phyloP scores from a whole-genome alignment of 2,113 vertebrate genomes.

The Pyrgilauda ruficollis region DNA sequence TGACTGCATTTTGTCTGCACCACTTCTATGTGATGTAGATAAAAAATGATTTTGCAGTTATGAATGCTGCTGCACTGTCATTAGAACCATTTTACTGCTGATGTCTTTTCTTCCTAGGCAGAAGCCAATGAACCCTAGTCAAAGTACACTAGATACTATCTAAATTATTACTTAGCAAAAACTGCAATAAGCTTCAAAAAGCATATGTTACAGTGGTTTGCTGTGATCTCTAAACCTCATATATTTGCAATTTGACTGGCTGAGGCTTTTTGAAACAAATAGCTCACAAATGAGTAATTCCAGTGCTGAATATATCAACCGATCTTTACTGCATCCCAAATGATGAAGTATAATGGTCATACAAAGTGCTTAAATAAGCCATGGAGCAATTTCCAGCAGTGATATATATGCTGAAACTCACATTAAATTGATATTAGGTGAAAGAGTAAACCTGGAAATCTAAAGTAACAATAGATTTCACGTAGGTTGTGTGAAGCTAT shows the following conservation, averaged over 20 bases:
- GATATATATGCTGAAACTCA: constrained; percentile 8
- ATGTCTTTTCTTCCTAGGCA: neutral
- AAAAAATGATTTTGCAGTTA: neutral
- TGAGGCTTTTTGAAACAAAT: constrained; percentile 40
- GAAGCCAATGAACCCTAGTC: neutral
- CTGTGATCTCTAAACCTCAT: constrained; percentile 14
- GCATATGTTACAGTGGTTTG: neutral
- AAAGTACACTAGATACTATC: neutral
- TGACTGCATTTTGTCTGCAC: neutral
- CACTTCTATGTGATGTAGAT: neutral
- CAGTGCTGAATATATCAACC: neutral
- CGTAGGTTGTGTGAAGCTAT: neutral
- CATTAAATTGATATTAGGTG: constrained; percentile 10
- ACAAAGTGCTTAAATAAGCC: constrained; percentile 1
- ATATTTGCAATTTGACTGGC: neutral
- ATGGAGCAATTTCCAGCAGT: neutral
- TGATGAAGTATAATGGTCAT: constrained; percentile 13
- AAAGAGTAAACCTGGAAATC: constrained; percentile 13
- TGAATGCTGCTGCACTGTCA: neutral
- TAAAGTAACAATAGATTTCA: neutral
- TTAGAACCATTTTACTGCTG: neutral
- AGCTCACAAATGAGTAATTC: constrained; percentile 27
- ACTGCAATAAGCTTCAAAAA: neutral
- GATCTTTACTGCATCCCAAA: constrained; percentile 27
- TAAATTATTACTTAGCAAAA: neutral